phyloP scores from a whole-genome alignment of 2,888 invertebrate species.

The Trissonchulus sp. region DNA sequence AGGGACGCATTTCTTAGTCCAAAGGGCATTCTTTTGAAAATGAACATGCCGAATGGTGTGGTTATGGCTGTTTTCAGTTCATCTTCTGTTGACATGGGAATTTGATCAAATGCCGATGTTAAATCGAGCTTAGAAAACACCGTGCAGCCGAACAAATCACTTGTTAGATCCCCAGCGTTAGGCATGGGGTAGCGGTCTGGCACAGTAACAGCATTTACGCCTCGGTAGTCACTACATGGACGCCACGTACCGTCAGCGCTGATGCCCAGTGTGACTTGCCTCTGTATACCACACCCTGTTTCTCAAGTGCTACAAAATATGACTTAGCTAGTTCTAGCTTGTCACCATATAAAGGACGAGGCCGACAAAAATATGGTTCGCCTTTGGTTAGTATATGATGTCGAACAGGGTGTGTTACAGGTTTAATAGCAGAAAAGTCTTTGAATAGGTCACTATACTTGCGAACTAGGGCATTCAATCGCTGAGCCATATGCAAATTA shows the following conservation, averaged over 20 bases:
- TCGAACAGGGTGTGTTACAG: no score
- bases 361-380: no score
- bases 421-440: no score
- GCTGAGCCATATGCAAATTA: no score
- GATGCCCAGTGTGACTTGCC: slow-evolving; percentile 13
- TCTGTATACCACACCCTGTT: slow-evolving; percentile 11
- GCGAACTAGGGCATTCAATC: no score
- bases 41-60: slow-evolving; percentile 36
- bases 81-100: slow-evolving; percentile 33
- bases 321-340: neutral
- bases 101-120: slow-evolving; percentile 35
- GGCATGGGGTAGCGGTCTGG: slow-evolving; percentile 17
- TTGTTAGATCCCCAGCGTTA: slow-evolving; percentile 2
- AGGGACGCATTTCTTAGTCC: slow-evolving; percentile 40
- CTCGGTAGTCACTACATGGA: slow-evolving; percentile 10
- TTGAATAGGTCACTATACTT: no score
- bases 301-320: slow-evolving; percentile 3
- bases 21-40: slow-evolving; percentile 43
- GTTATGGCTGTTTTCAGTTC: slow-evolving; percentile 40
- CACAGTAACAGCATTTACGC: neutral
- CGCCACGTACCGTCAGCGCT: slow-evolving; percentile 10
- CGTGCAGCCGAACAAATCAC: neutral
- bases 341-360: neutral
- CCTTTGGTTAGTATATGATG: no score
- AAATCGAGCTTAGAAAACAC: slow-evolving; percentile 36